Conservation (phyloP, 2,797 vertebrate species). For the Sus cebifrons region DNA sequence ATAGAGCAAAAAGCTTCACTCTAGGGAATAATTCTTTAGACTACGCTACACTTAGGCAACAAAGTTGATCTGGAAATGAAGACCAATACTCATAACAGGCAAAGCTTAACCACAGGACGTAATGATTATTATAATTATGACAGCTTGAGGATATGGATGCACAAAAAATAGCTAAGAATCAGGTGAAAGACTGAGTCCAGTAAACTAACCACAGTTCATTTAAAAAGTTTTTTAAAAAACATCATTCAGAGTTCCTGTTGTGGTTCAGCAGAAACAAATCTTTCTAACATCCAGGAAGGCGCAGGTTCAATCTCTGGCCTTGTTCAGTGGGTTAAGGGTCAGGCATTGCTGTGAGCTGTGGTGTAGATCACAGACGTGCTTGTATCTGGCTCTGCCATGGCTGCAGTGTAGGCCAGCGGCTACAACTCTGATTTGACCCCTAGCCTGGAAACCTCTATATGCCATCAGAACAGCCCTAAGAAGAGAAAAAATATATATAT, state of each 20-base stretch:
- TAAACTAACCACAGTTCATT: neutral
- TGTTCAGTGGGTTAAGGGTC: too few species aligned
- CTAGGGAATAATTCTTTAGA: neutral
- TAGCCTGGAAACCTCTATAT: too few species aligned
- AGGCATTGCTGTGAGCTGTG: too few species aligned
- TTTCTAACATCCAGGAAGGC: too few species aligned
- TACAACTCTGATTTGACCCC: too few species aligned
- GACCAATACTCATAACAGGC: neutral
- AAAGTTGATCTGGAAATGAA: neutral
- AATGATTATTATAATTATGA: neutral
- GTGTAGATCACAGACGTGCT: too few species aligned
- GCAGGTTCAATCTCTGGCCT: too few species aligned
- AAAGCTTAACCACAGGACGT: slow-evolving; percentile 19
- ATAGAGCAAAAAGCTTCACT: neutral
- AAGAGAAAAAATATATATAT: too few species aligned
- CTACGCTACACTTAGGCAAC: neutral
- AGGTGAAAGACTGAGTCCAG: neutral
- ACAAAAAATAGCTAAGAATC: neutral
- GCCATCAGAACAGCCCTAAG: too few species aligned
- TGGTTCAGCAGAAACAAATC: too few species aligned
- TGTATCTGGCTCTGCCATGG: too few species aligned
- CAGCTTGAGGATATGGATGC: neutral
- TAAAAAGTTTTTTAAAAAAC: slow-evolving; percentile 32
- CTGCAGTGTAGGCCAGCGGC: too few species aligned
- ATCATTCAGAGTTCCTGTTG: neutral